Percentiles rank a stretch among this genome's conserved stretches.
These are phyloP conservation scores for Sturnus vulgaris DNA, from an alignment of 2,113 vertebrate species.

Conservation along the genomic window DNA sequence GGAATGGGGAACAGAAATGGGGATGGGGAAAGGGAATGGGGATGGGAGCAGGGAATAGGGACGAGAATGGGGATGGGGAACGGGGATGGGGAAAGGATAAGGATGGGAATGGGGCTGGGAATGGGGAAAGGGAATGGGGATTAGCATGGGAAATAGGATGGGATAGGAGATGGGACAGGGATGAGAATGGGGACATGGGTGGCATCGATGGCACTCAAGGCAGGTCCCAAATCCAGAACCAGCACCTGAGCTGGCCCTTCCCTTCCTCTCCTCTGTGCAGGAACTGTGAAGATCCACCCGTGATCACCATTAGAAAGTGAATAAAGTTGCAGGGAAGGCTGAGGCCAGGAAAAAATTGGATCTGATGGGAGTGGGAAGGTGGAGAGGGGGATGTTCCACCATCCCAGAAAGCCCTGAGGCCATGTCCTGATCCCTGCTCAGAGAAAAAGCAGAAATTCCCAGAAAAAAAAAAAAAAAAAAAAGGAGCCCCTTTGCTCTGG, in stretches of 20 bases:
- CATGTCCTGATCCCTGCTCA: no score
- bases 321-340: not conserved
- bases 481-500: fast-evolving
- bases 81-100: no score
- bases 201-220: not conserved
- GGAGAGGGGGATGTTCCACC: not conserved
- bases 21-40: no score
- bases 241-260: not conserved
- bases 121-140: no score
- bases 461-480: not conserved
- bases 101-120: not conserved
- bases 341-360: not conserved
- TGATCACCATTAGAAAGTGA: not conserved
- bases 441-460: not conserved
- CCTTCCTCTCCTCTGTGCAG: not conserved
- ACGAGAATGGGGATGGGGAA: no score
- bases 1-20: no score
- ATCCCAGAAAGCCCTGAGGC: not conserved
- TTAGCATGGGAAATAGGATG: not conserved
- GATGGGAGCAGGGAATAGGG: no score
- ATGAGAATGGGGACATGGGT: not conserved
- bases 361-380: not conserved
- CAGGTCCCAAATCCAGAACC: not conserved
- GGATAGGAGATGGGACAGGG: not conserved
- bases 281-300: not conserved